Conservation (phyloP, 1,140 invertebrate genomes). For the Hesperophylax magnus region DNA sequence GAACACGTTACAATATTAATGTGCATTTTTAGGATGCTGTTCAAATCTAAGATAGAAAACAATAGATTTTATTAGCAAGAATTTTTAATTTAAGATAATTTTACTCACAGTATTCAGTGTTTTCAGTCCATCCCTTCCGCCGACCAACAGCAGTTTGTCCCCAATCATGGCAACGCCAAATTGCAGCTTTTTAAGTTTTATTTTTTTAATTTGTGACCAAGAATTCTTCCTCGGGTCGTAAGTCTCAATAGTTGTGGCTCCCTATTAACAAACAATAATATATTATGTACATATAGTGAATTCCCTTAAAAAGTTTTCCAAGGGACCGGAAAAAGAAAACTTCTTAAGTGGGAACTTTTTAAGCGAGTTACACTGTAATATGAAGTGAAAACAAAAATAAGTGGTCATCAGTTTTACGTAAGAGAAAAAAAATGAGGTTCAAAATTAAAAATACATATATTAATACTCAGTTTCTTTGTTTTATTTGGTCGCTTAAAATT, state of each 20-base stretch:
- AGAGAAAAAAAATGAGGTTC: neutral
- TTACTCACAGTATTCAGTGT: slow-evolving; percentile 83
- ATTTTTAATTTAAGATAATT: neutral
- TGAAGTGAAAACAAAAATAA: no score
- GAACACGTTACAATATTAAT: no score
- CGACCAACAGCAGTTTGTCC: slow-evolving; percentile 85
- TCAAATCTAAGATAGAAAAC: neutral
- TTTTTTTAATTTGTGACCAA: slow-evolving; percentile 85
- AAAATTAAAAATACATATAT: neutral
- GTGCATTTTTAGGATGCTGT: no score
- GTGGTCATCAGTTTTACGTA: neutral
- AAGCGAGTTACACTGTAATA: no score
- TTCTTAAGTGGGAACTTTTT: no score
- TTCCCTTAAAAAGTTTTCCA: no score
- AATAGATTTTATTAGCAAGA: no score
- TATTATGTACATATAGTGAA: neutral
- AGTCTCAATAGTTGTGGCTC: slow-evolving; percentile 89
- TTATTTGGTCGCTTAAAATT: no score
- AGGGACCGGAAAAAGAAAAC: no score
- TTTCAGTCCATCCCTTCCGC: slow-evolving; percentile 94
- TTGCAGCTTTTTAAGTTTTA: slow-evolving; percentile 87
- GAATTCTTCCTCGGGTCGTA: slow-evolving; percentile 88
- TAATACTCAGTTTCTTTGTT: no score
- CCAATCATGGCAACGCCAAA: slow-evolving; percentile 92
- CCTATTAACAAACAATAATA: slow-evolving; percentile 63